Percentiles rank a stretch among this genome's conserved stretches.
Conservation (phyloP, 2,797 vertebrate genomes). For the Spheniscus humboldti region DNA sequence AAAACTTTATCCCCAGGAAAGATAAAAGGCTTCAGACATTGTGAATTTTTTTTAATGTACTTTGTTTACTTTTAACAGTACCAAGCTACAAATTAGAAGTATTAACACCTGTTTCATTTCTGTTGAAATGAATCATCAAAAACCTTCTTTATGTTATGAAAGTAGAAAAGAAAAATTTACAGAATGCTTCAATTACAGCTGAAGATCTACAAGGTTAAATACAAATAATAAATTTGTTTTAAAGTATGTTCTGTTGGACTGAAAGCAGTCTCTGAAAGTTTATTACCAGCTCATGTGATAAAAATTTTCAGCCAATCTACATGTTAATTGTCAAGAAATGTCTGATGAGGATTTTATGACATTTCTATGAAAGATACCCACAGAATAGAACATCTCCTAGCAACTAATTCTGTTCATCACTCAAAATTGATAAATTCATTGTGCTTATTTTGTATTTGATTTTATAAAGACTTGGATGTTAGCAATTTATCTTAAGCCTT, state of each 20-base stretch:
- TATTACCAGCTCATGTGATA: background rate
- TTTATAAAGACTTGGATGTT: background rate
- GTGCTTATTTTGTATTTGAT: background rate
- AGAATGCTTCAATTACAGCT: background rate
- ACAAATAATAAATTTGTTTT: background rate
- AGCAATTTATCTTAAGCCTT: background rate
- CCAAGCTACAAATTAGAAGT: background rate
- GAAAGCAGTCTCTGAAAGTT: background rate
- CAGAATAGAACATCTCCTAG: background rate
- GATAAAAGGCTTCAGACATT: background rate
- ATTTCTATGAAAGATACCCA: background rate
- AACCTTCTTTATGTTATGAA: background rate
- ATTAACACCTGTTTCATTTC: background rate
- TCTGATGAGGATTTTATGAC: background rate
- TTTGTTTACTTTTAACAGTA: background rate
- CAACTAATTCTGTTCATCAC: background rate
- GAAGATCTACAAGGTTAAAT: background rate
- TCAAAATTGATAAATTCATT: background rate
- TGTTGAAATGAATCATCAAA: background rate
- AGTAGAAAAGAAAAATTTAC: background rate
- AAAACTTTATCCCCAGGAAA: background rate
- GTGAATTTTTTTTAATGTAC: background rate
- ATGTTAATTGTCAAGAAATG: background rate
- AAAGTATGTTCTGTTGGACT: background rate
- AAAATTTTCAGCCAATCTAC: background rate